Conservation (phyloP, 37 sponge, comb jelly and placozoan species). For the Ephydatia muelleri region DNA sequence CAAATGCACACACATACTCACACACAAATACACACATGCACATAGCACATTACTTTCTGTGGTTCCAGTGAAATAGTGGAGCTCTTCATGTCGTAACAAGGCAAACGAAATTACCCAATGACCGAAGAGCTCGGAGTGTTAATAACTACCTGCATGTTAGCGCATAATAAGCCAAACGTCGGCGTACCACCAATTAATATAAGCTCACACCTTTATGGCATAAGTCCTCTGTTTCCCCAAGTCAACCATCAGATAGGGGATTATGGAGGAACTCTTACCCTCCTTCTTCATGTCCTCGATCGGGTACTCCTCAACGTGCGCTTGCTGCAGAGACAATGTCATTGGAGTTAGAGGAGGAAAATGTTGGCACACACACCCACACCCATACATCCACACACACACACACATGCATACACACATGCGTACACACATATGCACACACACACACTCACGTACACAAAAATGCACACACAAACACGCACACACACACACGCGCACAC, state of each 20-base stretch:
- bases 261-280: conserved; percentile 10
- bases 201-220: conserved; percentile 51
- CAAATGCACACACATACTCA: conserved; percentile 20
- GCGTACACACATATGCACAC: too few species aligned
- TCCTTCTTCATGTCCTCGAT: conserved; percentile 41
- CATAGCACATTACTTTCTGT: too few species aligned
- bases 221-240: conserved; percentile 25
- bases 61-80: neutral
- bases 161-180: too few species aligned
- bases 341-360: too few species aligned
- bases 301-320: conserved; percentile 26
- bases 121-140: too few species aligned
- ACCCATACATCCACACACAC: too few species aligned
- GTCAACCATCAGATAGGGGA: conserved; percentile 47
- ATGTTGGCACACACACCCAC: too few species aligned
- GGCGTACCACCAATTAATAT: too few species aligned
- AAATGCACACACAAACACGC: conserved; percentile 66
- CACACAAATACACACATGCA: conserved; percentile 2
- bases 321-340: conserved; percentile 23
- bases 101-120: neutral
- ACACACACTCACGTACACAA: conserved; percentile 65
- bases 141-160: too few species aligned
- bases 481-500: conserved; percentile 75
- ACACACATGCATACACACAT: conserved; percentile 53
- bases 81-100: too few species aligned